These are phyloP conservation scores for Philotrypesis tridentata DNA, from an alignment of 1,140 invertebrate genomes.

Conservation along the genomic window DNA sequence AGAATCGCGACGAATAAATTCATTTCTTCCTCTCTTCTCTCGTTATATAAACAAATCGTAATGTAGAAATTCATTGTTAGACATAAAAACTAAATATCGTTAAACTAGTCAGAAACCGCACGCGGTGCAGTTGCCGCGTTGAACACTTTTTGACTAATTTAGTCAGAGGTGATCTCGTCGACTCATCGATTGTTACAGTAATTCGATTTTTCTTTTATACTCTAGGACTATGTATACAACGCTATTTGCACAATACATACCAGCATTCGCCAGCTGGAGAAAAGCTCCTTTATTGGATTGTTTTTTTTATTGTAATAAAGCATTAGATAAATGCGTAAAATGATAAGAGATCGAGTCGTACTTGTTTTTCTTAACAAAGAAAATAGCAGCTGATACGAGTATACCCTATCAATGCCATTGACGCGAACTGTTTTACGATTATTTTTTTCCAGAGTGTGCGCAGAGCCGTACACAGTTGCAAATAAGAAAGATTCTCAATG, in stretches of 20 bases:
- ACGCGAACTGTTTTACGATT: neutral
- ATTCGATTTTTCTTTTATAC: neutral
- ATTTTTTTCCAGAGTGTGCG: too few relatives aligned
- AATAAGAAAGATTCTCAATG: neutral
- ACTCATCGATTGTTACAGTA: neutral
- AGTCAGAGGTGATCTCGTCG: neutral
- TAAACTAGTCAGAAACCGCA: slow-evolving; percentile 17
- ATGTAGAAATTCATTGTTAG: neutral
- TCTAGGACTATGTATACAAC: neutral
- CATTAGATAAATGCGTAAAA: neutral
- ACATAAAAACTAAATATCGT: neutral
- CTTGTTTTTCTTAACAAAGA: neutral
- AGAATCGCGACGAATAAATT: slow-evolving; percentile 18
- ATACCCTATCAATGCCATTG: neutral
- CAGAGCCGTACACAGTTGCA: slow-evolving; percentile 5
- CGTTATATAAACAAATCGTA: neutral
- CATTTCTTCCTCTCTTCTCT: neutral
- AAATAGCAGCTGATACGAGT: slow-evolving; percentile 12
- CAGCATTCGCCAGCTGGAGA: neutral
- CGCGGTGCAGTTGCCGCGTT: neutral
- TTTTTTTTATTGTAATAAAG: neutral
- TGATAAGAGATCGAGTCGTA: slow-evolving; percentile 11
- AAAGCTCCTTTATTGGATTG: neutral
- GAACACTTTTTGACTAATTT: slow-evolving; percentile 28
- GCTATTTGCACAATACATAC: slow-evolving; percentile 11